phyloP scores from a whole-genome alignment of 2,888 invertebrate species.

The Calliphora vomitoria region DNA sequence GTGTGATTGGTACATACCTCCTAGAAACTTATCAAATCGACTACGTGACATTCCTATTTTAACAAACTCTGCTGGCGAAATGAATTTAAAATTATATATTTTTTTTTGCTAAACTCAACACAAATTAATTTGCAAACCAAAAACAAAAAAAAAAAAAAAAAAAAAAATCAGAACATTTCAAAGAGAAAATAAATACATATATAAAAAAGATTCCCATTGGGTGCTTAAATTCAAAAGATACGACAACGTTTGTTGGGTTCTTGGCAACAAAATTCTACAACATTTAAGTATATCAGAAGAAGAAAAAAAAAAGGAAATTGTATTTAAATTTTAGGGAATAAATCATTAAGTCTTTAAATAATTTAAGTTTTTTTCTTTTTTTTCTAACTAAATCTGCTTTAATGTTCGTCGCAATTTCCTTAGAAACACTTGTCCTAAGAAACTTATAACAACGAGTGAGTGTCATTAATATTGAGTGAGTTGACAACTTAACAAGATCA shows the following conservation, averaged over 20 bases:
- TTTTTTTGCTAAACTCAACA: constrained; percentile 20
- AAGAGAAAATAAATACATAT: constrained; percentile 8
- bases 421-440: constrained; percentile 35
- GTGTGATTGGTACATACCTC: constrained; percentile 9
- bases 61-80: constrained; percentile 54
- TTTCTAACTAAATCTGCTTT: background rate
- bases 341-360: constrained; percentile 44
- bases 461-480: constrained; percentile 22
- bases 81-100: constrained; percentile 44
- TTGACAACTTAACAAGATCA: constrained; percentile 55
- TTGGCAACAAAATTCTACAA: constrained; percentile 55
- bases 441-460: background rate
- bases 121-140: constrained; percentile 43
- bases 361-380: background rate
- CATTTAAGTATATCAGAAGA: background rate
- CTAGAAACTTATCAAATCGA: constrained; percentile 49
- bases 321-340: constrained; percentile 45
- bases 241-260: constrained; percentile 23
- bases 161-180: background rate
- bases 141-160: constrained; percentile 24
- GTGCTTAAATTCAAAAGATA: constrained; percentile 21
- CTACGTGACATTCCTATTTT: constrained; percentile 68
- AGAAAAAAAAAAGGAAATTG: constrained; percentile 34
- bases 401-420: constrained; percentile 39
- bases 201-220: constrained; percentile 40